Evolutionary conservation across 2,113 vertebrate species (phyloP).

Genomic region (Cricetomys ansorgei): DNA sequence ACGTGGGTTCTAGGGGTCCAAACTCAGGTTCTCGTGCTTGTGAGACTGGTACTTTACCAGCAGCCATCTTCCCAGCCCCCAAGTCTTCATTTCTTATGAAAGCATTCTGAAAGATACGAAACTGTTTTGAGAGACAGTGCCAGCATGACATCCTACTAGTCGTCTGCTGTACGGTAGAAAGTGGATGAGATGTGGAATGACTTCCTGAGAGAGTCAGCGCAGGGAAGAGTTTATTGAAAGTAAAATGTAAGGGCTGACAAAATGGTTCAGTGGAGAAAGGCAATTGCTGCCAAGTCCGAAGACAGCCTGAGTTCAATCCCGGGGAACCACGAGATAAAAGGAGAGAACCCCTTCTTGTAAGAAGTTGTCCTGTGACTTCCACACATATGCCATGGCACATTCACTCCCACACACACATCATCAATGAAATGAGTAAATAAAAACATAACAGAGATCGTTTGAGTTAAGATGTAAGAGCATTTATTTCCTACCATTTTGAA

Average conservation of each 20-base stretch:
- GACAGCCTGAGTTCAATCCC: background rate
- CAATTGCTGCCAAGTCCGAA: background rate
- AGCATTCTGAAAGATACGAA: background rate
- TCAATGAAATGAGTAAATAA: background rate
- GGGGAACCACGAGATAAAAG: background rate
- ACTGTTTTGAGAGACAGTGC: background rate
- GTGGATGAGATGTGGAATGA: background rate
- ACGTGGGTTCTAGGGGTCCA: background rate
- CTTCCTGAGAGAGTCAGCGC: background rate
- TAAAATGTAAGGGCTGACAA: background rate
- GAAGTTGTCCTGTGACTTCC: background rate
- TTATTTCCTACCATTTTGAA: constrained; percentile 37
- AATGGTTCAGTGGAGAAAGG: background rate
- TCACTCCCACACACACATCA: background rate
- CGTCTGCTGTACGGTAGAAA: constrained; percentile 26
- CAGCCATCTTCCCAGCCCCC: background rate
- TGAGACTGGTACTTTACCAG: too few relatives aligned
- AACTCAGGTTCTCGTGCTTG: background rate
- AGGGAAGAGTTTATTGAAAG: constrained; percentile 1
- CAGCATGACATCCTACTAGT: background rate
- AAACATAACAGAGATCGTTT: background rate
- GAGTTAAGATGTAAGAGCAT: background rate
- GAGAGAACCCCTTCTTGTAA: background rate
- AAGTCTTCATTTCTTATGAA: background rate
- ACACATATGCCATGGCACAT: background rate